These are phyloP conservation scores for Lophura nycthemera DNA, from an alignment of 2,113 vertebrate genomes.

Conservation along the genomic window DNA sequence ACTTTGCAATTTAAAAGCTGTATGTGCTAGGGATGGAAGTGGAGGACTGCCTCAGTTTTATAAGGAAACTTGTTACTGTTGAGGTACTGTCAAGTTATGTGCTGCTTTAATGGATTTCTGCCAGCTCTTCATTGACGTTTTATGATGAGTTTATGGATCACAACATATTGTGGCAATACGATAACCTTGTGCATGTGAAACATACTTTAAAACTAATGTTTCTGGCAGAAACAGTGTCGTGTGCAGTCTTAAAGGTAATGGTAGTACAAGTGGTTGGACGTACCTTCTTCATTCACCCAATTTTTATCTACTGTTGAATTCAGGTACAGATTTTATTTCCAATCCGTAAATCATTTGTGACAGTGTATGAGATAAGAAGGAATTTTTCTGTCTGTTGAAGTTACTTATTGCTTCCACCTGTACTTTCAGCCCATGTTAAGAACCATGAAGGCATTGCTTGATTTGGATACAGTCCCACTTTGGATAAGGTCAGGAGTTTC, in stretches of 20 bases:
- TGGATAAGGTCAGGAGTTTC: not conserved
- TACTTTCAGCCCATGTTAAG: not conserved
- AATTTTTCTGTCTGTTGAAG: not conserved
- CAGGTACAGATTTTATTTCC: not conserved
- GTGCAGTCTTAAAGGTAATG: not conserved
- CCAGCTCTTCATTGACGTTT: not conserved
- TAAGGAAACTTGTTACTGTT: rapidly evolving
- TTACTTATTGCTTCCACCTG: constrained; percentile 55
- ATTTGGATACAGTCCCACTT: not conserved
- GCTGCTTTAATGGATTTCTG: not conserved
- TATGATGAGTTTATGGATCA: not conserved
- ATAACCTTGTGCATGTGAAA: not conserved
- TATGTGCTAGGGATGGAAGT: rapidly evolving
- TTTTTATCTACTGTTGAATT: not conserved
- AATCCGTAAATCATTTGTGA: not conserved
- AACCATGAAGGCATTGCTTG: not conserved
- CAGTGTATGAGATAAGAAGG: not conserved
- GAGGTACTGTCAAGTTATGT: not conserved
- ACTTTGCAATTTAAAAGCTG: not conserved
- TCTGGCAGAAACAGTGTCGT: not conserved
- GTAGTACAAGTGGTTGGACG: rapidly evolving
- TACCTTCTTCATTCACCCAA: not conserved
- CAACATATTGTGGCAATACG: not conserved
- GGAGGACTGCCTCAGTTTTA: not conserved
- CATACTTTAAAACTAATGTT: not conserved